Evolutionary conservation across 1,140 invertebrate genomes (phyloP).

Genomic region (Whitmania pigra): DNA sequence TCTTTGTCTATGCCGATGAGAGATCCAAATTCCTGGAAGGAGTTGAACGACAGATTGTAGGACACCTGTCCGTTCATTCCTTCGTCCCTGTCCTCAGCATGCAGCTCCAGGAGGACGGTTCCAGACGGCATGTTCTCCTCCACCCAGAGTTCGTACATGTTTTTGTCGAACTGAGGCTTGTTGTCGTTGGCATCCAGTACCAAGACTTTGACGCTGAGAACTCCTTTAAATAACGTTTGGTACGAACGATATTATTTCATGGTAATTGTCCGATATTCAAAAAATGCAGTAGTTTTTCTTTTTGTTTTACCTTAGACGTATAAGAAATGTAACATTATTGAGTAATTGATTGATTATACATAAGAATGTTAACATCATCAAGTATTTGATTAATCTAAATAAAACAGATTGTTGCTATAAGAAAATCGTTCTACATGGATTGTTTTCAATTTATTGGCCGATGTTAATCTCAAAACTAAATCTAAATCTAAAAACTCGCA

Average conservation of each 20-base stretch:
- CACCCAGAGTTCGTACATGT: constrained; percentile 50
- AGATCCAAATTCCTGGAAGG: constrained; percentile 17
- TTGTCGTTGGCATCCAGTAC: constrained; percentile 36
- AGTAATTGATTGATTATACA: too few relatives aligned
- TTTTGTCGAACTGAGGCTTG: constrained; percentile 39
- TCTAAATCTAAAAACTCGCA: background rate
- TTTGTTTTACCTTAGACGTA: too few relatives aligned
- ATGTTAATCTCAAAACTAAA: too few relatives aligned
- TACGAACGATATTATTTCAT: background rate
- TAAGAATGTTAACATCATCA: too few relatives aligned
- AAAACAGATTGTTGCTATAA: background rate
- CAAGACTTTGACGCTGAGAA: constrained; percentile 18
- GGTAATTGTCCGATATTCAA: too few relatives aligned
- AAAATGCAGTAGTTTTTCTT: too few relatives aligned
- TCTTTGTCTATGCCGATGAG: constrained; percentile 18
- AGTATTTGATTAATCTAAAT: too few relatives aligned
- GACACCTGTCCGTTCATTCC: constrained; percentile 34
- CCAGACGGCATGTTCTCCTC: constrained; percentile 75
- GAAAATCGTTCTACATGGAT: background rate
- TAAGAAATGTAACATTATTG: too few relatives aligned
- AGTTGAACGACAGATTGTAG: constrained; percentile 59
- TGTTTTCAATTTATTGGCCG: background rate
- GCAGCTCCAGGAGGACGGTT: constrained; percentile 65
- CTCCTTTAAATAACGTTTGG: background rate
- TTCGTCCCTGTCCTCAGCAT: constrained; percentile 45